Conservation (phyloP, 2,797 vertebrate species). For the Oreochromis grahami region DNA sequence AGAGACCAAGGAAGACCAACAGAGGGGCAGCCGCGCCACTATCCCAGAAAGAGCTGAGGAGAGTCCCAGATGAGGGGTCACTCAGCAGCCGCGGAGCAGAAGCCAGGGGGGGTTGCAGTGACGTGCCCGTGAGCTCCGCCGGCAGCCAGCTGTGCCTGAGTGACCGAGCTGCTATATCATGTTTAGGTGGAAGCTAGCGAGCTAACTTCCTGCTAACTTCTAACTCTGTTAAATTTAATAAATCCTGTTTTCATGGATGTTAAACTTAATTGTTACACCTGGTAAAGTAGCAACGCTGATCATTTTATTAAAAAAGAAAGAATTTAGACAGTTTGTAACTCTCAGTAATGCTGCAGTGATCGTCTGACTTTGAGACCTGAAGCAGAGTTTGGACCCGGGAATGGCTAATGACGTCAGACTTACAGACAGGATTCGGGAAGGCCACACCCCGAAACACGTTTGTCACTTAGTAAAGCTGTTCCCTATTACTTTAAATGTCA, state of each 20-base stretch:
- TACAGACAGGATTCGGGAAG: not conserved
- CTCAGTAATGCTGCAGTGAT: rapidly evolving
- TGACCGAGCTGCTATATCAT: not conserved
- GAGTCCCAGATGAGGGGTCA: too few relatives aligned
- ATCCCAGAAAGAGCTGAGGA: too few relatives aligned
- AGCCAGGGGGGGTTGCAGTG: too few relatives aligned
- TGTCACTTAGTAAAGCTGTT: not conserved
- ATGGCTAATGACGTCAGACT: not conserved
- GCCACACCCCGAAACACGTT: not conserved
- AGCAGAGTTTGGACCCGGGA: not conserved
- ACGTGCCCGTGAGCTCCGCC: too few relatives aligned
- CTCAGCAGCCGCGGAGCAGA: too few relatives aligned
- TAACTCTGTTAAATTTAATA: rapidly evolving
- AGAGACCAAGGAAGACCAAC: too few relatives aligned
- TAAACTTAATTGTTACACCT: rapidly evolving
- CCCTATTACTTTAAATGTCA: not conserved
- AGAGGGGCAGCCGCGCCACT: too few relatives aligned
- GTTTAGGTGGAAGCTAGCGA: rapidly evolving
- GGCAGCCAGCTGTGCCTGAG: too few relatives aligned
- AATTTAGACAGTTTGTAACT: rapidly evolving
- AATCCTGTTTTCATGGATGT: rapidly evolving
- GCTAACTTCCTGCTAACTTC: not conserved
- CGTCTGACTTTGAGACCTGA: not conserved
- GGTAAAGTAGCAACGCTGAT: rapidly evolving
- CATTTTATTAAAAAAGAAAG: rapidly evolving